A percentile compares a stretch with the other conserved stretches of the same genome.
Evolutionary conservation across 2,888 invertebrate species (phyloP).

Genomic region (Synergus umbraculus): DNA sequence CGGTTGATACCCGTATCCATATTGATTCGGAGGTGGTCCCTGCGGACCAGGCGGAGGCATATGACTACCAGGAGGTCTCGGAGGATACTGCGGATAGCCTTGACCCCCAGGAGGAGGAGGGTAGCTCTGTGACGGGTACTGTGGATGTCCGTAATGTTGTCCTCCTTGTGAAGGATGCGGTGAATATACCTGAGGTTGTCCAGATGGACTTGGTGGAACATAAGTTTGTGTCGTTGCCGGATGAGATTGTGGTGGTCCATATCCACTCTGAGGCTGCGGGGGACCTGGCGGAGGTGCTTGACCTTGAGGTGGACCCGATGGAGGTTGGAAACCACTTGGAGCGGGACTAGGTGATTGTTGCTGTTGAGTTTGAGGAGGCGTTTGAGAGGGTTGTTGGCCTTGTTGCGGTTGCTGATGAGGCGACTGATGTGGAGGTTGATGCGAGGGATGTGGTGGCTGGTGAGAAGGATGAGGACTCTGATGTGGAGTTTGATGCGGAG

Average conservation of each 20-base stretch:
- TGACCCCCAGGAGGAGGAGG: slow-evolving; percentile 82
- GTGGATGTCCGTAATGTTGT: slow-evolving; percentile 80
- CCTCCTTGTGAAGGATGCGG: slow-evolving; percentile 79
- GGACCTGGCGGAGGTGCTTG: slow-evolving; percentile 72
- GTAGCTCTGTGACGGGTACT: slow-evolving; percentile 80
- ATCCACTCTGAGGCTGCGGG: slow-evolving; percentile 75
- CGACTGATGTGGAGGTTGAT: slow-evolving; percentile 67
- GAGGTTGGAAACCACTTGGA: slow-evolving; percentile 79
- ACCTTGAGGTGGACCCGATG: slow-evolving; percentile 72
- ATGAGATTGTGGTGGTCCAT: slow-evolving; percentile 79
- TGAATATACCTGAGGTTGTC: slow-evolving; percentile 80
- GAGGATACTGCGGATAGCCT: slow-evolving; percentile 82
- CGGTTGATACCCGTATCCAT: slow-evolving; percentile 90
- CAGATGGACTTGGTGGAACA: slow-evolving; percentile 73
- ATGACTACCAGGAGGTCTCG: slow-evolving; percentile 81
- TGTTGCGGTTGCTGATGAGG: slow-evolving; percentile 79
- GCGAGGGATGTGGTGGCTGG: slow-evolving; percentile 70
- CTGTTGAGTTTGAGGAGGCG: slow-evolving; percentile 78
- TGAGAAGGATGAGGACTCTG: slow-evolving; percentile 79
- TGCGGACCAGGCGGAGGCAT: slow-evolving; percentile 83
- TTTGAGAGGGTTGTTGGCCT: slow-evolving; percentile 76
- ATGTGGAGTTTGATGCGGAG: slow-evolving; percentile 78
- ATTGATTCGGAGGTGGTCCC: slow-evolving; percentile 86
- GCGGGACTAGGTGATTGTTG: slow-evolving; percentile 78
- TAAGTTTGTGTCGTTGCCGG: slow-evolving; percentile 77